Conservation (phyloP, 2,797 vertebrate genomes). For the Rachycentron canadum region DNA sequence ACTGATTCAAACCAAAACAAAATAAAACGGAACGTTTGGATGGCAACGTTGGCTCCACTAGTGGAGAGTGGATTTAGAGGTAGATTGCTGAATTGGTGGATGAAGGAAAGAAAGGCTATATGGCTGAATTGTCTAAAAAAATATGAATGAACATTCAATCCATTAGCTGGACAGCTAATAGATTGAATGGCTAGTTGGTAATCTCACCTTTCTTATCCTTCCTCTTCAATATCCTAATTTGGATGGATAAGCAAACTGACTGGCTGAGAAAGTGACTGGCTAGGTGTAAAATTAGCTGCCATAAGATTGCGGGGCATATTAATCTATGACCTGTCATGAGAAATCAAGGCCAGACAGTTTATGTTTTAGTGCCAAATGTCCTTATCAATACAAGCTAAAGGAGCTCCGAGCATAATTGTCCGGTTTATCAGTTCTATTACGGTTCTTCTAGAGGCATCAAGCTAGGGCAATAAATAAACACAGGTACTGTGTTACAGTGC, state of each 20-base stretch:
- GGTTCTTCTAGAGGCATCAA: slow-evolving; percentile 73
- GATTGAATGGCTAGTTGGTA: neutral
- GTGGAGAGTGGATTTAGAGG: neutral
- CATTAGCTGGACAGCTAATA: neutral
- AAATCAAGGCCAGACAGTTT: slow-evolving; percentile 61
- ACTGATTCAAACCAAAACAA: slow-evolving; percentile 12
- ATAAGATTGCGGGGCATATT: slow-evolving; percentile 9
- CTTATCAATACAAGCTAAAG: slow-evolving; percentile 77
- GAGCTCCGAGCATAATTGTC: slow-evolving; percentile 76
- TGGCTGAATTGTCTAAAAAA: neutral
- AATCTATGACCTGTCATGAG: slow-evolving; percentile 59
- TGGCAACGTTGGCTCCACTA: slow-evolving; percentile 9
- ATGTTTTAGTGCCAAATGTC: slow-evolving; percentile 64
- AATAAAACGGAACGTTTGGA: slow-evolving; percentile 11
- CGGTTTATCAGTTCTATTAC: slow-evolving; percentile 85
- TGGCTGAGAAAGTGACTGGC: slow-evolving; percentile 22
- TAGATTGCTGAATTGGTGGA: neutral
- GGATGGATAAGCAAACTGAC: slow-evolving; percentile 41
- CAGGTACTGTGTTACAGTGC: slow-evolving; percentile 71
- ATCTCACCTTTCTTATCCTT: slow-evolving; percentile 7
- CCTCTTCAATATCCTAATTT: slow-evolving; percentile 34
- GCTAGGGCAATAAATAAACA: slow-evolving; percentile 77
- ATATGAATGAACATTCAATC: neutral
- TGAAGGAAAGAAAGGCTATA: neutral
- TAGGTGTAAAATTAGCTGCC: slow-evolving; percentile 40